Evolutionary conservation across 2,888 invertebrate species (phyloP).

Genomic region (Neoaliturus tenellus): DNA sequence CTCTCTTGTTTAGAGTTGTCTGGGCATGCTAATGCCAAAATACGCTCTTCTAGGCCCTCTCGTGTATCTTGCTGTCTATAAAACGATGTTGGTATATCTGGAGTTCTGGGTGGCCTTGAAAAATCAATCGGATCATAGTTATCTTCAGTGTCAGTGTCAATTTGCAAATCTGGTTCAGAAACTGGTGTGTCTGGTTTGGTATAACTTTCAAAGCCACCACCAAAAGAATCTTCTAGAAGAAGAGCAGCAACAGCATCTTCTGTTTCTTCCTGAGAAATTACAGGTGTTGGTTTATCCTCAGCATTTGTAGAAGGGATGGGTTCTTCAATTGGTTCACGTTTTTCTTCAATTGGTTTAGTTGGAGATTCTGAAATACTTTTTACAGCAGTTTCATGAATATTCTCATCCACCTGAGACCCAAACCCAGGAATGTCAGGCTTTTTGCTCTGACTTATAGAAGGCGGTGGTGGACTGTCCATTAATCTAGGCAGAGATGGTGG

Average conservation of each 20-base stretch:
- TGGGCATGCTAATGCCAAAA: slow-evolving; percentile 63
- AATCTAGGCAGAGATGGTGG: slow-evolving; percentile 62
- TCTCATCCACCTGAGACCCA: slow-evolving; percentile 80
- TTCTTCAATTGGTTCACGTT: slow-evolving; percentile 72
- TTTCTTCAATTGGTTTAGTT: slow-evolving; percentile 73
- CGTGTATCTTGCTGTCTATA: slow-evolving; percentile 70
- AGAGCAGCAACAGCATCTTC: slow-evolving; percentile 94
- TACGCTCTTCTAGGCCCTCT: slow-evolving; percentile 66
- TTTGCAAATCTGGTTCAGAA: slow-evolving; percentile 88
- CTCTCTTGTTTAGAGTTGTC: slow-evolving; percentile 40
- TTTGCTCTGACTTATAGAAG: slow-evolving; percentile 67
- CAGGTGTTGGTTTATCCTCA: slow-evolving; percentile 70
- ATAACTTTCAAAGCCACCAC: slow-evolving; percentile 74
- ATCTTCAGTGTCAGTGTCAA: slow-evolving; percentile 92
- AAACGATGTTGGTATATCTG: slow-evolving; percentile 75
- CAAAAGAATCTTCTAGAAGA: slow-evolving; percentile 87
- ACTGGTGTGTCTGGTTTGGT: slow-evolving; percentile 89
- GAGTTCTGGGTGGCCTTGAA: slow-evolving; percentile 75
- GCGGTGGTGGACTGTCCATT: slow-evolving; percentile 65
- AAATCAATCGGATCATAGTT: slow-evolving; percentile 74
- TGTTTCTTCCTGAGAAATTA: slow-evolving; percentile 94
- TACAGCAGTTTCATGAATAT: slow-evolving; percentile 86
- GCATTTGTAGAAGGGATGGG: slow-evolving; percentile 80
- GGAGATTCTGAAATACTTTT: slow-evolving; percentile 82
- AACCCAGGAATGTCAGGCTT: slow-evolving; percentile 81